These are phyloP conservation scores for Choloepus hoffmanni DNA, from an alignment of 2,113 vertebrate genomes.

Conservation along the genomic window DNA sequence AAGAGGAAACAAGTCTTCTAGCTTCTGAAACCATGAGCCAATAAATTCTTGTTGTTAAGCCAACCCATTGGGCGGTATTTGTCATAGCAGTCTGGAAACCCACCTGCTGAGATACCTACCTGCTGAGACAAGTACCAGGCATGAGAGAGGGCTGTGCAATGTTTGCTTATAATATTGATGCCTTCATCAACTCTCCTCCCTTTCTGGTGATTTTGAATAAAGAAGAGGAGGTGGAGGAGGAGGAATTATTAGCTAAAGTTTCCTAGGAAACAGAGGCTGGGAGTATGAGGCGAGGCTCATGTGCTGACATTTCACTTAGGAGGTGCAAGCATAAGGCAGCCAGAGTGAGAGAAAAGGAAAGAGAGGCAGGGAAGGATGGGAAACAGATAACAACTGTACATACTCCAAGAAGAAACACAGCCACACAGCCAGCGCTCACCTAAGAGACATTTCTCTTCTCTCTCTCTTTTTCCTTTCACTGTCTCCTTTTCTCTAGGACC, in stretches of 20 bases:
- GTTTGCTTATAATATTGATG: not conserved
- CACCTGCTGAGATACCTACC: too few relatives aligned
- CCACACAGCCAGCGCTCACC: too few relatives aligned
- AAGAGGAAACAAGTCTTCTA: too few relatives aligned
- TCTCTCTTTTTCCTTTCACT: not conserved
- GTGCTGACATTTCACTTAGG: not conserved
- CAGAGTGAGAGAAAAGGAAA: not conserved
- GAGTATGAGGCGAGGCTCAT: not conserved
- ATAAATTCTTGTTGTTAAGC: too few relatives aligned
- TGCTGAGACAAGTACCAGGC: not conserved
- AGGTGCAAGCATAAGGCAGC: not conserved
- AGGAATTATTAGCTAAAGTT: not conserved
- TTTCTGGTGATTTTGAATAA: not conserved
- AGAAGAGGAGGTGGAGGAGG: not conserved
- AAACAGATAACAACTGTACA: not conserved
- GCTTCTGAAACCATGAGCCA: too few relatives aligned
- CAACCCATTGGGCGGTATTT: too few relatives aligned
- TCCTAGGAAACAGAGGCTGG: not conserved
- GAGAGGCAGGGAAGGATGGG: not conserved
- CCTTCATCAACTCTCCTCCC: not conserved
- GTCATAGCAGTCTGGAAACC: too few relatives aligned
- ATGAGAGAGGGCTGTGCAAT: fast-evolving
- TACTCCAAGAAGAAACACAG: not conserved
- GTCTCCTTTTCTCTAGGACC: not conserved
- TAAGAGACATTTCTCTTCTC: not conserved